Evolutionary conservation across 2,113 vertebrate species (phyloP), one percentile per base, ranked within the genome.

Genomic region (Empidonax alnorum): DNA sequence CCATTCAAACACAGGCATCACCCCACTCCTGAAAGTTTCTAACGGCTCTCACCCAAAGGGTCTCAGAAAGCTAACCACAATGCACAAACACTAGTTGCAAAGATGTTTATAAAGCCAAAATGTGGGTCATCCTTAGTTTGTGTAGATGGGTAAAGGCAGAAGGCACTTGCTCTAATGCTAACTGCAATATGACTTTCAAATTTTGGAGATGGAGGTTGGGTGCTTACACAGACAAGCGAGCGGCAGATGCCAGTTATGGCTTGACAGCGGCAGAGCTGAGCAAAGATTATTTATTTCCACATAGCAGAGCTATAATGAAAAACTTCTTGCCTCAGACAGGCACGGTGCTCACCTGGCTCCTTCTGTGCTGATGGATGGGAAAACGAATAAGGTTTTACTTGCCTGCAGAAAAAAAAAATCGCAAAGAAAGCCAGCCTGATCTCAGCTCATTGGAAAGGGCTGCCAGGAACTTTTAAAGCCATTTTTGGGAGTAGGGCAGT

Each of bases 401-500:
- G 77, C 68, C 71, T 67, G n/a, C 3, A 5, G 71, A 47, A 65
- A 62, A 76, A 86, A 85, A 75, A n/a, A 63, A 25, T 73, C 3
- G 7, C 33, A 35, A 52, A 84, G 53, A 50, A 91, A 91, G 46
- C 58, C 66, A 92, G 73, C 66, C 65, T 22, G 25, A 86, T 58
- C 52, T 90, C 53, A 46, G 68, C 61, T 68, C 4, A 2, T 71
- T 87, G 76, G 67, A 86, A 86, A 86, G 53, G 41, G 52, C 56
- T 93, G 82, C 58, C 20, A 47, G 77, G 61, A 56, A 56, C 75
- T 88, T 93, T 81, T 65, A 89, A 91, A 90, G 59, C 25, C 50
- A 9, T 83, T 94, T 96, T 66, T 59, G 65, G 82, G 87, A 58
- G n/a, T 39, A 86, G 90, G 66, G 87, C 33, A 87, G 37, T 68